A percentile compares a stretch with the other conserved stretches of the same genome.
phyloP scores from a whole-genome alignment of 1,140 invertebrate genomes.

The Lethrus apterus region DNA sequence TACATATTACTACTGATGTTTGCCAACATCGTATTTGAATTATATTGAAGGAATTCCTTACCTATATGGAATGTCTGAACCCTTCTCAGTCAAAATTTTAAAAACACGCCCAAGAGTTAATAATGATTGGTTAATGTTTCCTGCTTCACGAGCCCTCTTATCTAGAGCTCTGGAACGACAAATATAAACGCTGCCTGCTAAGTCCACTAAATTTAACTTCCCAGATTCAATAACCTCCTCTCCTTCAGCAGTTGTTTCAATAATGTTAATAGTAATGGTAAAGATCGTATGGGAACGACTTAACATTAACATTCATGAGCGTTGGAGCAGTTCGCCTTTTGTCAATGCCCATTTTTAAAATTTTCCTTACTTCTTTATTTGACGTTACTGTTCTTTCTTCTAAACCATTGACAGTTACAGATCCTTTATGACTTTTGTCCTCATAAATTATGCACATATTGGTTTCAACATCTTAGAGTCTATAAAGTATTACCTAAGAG shows the following conservation, averaged over 20 bases:
- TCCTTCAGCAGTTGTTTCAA: constrained; percentile 80
- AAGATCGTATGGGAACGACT: constrained; percentile 95
- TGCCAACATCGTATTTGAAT: background rate
- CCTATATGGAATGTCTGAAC: constrained; percentile 90
- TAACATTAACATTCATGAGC: constrained; percentile 88
- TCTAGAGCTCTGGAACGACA: constrained; percentile 88
- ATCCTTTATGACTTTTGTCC: constrained; percentile 73
- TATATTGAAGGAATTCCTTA: constrained; percentile 43
- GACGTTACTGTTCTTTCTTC: constrained; percentile 87
- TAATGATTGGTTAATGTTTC: constrained; percentile 92
- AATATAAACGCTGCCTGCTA: constrained; percentile 96
- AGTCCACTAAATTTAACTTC: constrained; percentile 93
- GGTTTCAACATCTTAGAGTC: no score
- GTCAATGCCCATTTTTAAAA: constrained; percentile 79
- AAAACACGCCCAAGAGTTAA: constrained; percentile 95
- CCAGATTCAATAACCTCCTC: constrained; percentile 90
- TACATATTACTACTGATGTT: background rate
- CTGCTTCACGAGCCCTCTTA: constrained; percentile 84
- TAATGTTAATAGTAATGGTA: constrained; percentile 89
- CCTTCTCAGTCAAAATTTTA: constrained; percentile 83
- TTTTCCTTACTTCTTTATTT: constrained; percentile 85
- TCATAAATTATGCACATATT: no score
- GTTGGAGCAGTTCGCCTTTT: constrained; percentile 87
- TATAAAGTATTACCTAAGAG: constrained; percentile 4
- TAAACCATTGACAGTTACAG: constrained; percentile 86